Conservation (phyloP, 2,113 vertebrate species). For the Taurulus bubalis region DNA sequence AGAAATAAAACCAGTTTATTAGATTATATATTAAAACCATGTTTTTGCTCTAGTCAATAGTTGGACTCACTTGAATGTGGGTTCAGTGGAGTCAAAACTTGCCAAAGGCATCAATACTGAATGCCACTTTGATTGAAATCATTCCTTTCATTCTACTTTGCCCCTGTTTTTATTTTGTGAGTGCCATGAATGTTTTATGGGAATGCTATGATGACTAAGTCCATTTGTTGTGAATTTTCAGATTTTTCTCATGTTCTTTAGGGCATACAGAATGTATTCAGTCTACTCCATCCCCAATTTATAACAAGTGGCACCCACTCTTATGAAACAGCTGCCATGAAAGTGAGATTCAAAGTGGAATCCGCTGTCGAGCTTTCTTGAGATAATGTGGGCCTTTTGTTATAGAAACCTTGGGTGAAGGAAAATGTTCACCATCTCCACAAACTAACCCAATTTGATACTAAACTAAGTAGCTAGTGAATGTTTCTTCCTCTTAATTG, state of each 20-base stretch:
- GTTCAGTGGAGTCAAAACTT: background rate
- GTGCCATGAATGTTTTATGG: constrained; percentile 5
- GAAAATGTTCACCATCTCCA: background rate
- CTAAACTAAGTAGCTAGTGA: background rate
- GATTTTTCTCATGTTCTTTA: background rate
- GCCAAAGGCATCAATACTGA: background rate
- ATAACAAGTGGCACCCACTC: background rate
- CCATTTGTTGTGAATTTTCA: constrained; percentile 36
- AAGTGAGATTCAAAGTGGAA: background rate
- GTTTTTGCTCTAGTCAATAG: background rate
- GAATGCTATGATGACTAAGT: constrained; percentile 39
- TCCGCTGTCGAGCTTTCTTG: background rate
- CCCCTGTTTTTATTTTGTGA: constrained; percentile 10
- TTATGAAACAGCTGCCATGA: background rate
- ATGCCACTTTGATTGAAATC: background rate
- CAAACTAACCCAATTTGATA: background rate
- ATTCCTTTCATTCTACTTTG: constrained; percentile 7
- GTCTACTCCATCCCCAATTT: background rate
- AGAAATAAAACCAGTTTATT: background rate
- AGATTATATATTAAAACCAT: background rate
- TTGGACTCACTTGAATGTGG: background rate
- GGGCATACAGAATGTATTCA: background rate
- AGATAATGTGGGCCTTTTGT: background rate
- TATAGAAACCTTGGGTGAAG: background rate
- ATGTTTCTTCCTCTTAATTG: background rate